A percentile compares a stretch with the other conserved stretches of the same genome.
Conservation (phyloP, 2,888 invertebrate species). For the Philaethria dido region DNA sequence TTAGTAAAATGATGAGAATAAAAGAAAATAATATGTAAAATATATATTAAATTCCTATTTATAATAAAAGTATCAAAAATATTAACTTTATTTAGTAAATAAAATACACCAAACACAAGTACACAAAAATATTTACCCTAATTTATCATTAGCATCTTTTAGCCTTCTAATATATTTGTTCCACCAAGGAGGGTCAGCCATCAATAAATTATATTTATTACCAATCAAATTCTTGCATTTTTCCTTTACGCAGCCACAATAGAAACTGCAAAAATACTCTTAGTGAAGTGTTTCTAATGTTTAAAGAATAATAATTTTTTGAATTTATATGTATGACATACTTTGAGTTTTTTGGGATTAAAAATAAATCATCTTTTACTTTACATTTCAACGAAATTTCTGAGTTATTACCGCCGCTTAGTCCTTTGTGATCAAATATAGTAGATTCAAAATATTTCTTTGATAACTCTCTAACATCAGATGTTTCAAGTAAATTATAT, state of each 20-base stretch:
- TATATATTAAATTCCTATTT: no score
- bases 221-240: conserved; percentile 73
- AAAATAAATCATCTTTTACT: conserved; percentile 75
- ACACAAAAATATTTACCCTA: conserved; percentile 78
- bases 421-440: conserved; percentile 55
- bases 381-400: conserved; percentile 75
- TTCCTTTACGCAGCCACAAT: conserved; percentile 84
- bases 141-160: conserved; percentile 84
- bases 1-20: no score
- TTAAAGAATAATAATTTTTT: no score
- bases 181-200: conserved; percentile 98
- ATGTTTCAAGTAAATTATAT: conserved; percentile 61
- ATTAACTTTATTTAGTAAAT: no score
- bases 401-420: conserved; percentile 84
- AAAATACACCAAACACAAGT: no score
- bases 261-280: conserved; percentile 79
- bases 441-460: conserved; percentile 62
- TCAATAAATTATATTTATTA: conserved; percentile 89
- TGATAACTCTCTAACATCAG: conserved; percentile 58
- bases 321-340: conserved; percentile 61
- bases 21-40: no score
- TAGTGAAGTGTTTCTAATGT: background rate
- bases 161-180: conserved; percentile 96
- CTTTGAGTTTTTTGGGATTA: conserved; percentile 87
- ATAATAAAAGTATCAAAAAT: no score